A percentile compares a stretch with the other conserved stretches of the same genome.
These are phyloP conservation scores for Notarius lentiginosus DNA, from an alignment of 2,113 vertebrate genomes.

Conservation along the genomic window DNA sequence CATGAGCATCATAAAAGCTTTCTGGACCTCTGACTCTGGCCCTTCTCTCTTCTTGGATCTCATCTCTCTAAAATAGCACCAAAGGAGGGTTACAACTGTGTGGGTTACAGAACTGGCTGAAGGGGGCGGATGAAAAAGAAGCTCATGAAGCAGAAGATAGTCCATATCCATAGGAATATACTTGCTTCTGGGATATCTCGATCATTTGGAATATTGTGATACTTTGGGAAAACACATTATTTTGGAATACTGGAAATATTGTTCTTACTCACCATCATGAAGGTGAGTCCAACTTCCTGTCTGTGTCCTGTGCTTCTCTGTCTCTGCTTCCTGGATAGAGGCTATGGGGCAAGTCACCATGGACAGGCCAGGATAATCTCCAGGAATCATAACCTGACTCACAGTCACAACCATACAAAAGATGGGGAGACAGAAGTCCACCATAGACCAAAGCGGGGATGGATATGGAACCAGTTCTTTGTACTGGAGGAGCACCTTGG, in stretches of 20 bases:
- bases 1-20: conserved; percentile 80
- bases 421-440: conserved; percentile 93
- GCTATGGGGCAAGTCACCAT: conserved; percentile 75
- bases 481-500: conserved; percentile 99
- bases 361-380: conserved; percentile 60
- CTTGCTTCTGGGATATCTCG: conserved; percentile 51
- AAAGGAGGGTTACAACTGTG: conserved; percentile 72
- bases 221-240: conserved; percentile 34
- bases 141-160: conserved; percentile 41
- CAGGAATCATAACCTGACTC: conserved; percentile 54
- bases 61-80: conserved; percentile 68
- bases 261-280: conserved; percentile 82
- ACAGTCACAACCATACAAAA: conserved; percentile 83
- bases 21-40: conserved; percentile 68
- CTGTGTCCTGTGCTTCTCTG: conserved; percentile 93
- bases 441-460: conserved; percentile 95
- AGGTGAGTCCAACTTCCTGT: conserved; percentile 85
- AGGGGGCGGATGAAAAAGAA: conserved; percentile 48
- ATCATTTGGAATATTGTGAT: conserved; percentile 45
- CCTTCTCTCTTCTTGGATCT: conserved; percentile 70
- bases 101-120: conserved; percentile 58
- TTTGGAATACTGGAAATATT: conserved; percentile 47
- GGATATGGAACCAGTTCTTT: conserved; percentile 99
- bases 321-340: conserved; percentile 94
- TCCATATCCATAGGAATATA: conserved; percentile 61